A percentile compares a stretch with the other conserved stretches of the same genome.
These are phyloP conservation scores for Chloebia gouldiae DNA, from an alignment of 2,113 vertebrate genomes.

Conservation along the genomic window DNA sequence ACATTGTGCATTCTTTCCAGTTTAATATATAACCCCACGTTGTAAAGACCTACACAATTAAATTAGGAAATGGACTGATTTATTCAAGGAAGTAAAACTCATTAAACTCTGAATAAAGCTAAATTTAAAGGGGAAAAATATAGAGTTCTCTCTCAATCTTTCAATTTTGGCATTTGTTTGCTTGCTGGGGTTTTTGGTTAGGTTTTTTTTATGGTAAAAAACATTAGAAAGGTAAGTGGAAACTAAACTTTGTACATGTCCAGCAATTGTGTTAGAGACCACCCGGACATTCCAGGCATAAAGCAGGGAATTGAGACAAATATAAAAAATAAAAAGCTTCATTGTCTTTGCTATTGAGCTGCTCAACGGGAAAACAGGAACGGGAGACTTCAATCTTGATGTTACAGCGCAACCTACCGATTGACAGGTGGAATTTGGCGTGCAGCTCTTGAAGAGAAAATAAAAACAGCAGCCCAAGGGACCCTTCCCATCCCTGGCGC, in stretches of 20 bases:
- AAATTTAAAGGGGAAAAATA: background rate
- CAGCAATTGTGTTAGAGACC: background rate
- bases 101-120: background rate
- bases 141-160: background rate
- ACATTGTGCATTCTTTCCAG: background rate
- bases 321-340: background rate
- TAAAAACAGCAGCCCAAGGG: background rate
- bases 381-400: background rate
- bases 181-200: background rate
- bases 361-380: background rate
- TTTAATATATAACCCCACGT: background rate
- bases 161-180: background rate
- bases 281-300: background rate
- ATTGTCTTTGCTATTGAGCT: background rate
- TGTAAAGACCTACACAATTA: background rate
- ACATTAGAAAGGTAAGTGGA: background rate
- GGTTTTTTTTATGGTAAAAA: background rate
- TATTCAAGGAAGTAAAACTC: background rate
- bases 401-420: background rate
- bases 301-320: background rate
- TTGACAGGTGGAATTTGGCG: background rate
- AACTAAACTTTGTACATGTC: background rate
- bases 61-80: background rate
- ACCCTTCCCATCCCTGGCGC: background rate
- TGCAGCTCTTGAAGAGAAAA: accelerated